phyloP scores from a whole-genome alignment of 2,113 vertebrate genomes.

The Callorhinus ursinus region DNA sequence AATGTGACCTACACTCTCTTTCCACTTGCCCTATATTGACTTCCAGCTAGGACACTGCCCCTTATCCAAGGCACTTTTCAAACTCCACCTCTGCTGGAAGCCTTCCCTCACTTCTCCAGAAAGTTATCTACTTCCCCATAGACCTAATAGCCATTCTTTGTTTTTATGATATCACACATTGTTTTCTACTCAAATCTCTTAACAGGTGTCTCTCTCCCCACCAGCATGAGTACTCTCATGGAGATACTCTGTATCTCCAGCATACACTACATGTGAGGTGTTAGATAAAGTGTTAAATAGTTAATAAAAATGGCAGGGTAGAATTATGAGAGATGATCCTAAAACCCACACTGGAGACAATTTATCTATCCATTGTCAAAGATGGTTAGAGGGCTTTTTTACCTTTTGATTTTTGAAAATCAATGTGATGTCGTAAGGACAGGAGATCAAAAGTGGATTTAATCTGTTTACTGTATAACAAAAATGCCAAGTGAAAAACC shows the following conservation, averaged over 20 bases:
- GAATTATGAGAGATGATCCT: neutral
- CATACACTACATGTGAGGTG: neutral
- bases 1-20: neutral
- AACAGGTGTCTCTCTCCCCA: neutral
- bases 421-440: neutral
- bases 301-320: neutral
- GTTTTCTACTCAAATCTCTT: neutral
- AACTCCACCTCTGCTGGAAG: neutral
- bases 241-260: neutral
- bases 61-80: neutral
- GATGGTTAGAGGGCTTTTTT: neutral
- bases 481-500: neutral
- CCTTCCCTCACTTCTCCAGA: neutral
- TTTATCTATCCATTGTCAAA: neutral
- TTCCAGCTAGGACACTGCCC: neutral
- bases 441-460: constrained; percentile 12
- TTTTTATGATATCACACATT: neutral
- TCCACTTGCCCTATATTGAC: neutral
- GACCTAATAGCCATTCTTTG: neutral
- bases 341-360: neutral
- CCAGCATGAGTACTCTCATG: neutral
- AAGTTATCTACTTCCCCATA: neutral
- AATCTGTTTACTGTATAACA: neutral
- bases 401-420: neutral
- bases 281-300: neutral